A percentile compares a stretch with the other conserved stretches of the same genome.
These are phyloP conservation scores for Macrosiphum euphorbiae DNA, from an alignment of 2,888 invertebrate genomes.

Conservation along the genomic window DNA sequence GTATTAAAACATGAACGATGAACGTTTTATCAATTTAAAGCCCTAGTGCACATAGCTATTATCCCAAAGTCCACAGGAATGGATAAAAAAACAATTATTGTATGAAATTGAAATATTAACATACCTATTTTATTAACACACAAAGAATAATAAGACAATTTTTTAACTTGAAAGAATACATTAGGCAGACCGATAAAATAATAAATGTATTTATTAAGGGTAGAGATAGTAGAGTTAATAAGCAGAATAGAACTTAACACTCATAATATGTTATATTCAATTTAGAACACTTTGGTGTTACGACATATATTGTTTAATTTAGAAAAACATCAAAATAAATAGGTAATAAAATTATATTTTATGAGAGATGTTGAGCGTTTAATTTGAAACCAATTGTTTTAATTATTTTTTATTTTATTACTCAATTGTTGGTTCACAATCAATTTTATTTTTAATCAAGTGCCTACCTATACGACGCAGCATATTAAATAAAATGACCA, in stretches of 20 bases:
- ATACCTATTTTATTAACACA: not conserved
- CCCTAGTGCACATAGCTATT: not conserved
- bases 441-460: not conserved
- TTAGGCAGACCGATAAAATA: not conserved
- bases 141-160: not conserved
- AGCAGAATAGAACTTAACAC: not conserved
- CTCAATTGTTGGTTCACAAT: not conserved
- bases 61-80: not conserved
- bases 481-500: constrained; percentile 14
- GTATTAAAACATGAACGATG: not conserved
- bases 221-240: not conserved
- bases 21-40: not conserved
- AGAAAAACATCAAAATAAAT: not conserved
- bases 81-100: not conserved
- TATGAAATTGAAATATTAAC: not conserved
- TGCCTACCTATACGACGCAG: not conserved
- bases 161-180: not conserved
- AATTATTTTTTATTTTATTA: not conserved
- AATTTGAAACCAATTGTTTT: constrained; percentile 7
- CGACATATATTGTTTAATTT: not conserved
- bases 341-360: not conserved
- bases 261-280: not conserved
- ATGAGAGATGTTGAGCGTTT: not conserved
- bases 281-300: not conserved
- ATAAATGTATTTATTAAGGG: not conserved